Evolutionary conservation across 2,797 vertebrate species (phyloP), one percentile per base, ranked within the genome.

Genomic region (Anguilla marmorata): DNA sequence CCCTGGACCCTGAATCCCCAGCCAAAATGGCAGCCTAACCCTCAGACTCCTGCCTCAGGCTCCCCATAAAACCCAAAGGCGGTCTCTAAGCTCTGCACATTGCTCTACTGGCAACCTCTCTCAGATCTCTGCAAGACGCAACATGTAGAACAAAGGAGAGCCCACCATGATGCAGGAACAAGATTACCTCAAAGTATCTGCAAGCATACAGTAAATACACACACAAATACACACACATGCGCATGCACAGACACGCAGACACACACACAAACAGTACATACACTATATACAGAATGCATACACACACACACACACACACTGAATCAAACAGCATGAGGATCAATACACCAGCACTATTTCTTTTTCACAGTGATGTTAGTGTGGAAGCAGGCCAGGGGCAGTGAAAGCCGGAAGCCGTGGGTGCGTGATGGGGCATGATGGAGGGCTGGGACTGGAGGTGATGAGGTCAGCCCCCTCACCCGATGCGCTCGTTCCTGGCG

Each of bases 401-500:
- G 37, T 72, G 27, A 41, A 16, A 56, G 41, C 14, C 48, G 27
- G 27, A 45, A 54, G 12, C 63, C 11, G 19, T 50, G 45, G 9
- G 21, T 24, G 54, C 6, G 24, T 45, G 33, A 80, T 6, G 41
- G 41, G 37, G 24, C 37, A 27, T n/a, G 87, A 27, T 8, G 27
- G 58, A 33, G 54, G n/a, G 45, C 33, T 19, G n/a, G 86, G 33
- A 58, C 24, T 80, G 24, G 21, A 2, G 21, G 82, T 5, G 21
- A 21, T 89, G 76, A 86, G 90, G 82, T 85, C 52, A 86, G 19
- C 83, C 27, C 37, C 11, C 7, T 86, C 88, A 54, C 90, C 82
- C 89, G 88, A 85, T 88, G 86, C 91, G 89, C 85, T 91, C 91
- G 95, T 95, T 93, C 88, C 91, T 93, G 91, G 90, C 91, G 90